Evolutionary conservation across 2,888 invertebrate species (phyloP).

Genomic region (Tipula unca): DNA sequence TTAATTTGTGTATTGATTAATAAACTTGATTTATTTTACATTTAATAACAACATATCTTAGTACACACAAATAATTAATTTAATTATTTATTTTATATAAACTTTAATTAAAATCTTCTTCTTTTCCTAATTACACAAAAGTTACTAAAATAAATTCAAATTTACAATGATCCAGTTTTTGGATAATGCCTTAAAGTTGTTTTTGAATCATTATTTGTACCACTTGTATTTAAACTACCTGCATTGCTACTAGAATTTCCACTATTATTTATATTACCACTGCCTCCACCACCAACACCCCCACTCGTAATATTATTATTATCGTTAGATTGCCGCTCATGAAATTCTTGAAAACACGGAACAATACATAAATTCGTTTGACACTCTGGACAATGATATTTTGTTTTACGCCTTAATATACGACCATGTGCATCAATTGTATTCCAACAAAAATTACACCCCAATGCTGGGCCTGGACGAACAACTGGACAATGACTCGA

Average conservation of each 20-base stretch:
- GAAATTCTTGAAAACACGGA: conserved; percentile 80
- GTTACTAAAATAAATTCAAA: background rate
- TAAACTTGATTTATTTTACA: background rate
- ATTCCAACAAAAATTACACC: conserved; percentile 88
- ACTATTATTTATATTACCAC: background rate
- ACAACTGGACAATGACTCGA: conserved; percentile 79
- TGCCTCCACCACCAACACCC: background rate
- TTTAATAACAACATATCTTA: conserved; percentile 2
- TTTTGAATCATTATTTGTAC: conserved; percentile 25
- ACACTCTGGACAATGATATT: conserved; percentile 85
- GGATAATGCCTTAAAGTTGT: conserved; percentile 33
- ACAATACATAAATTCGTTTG: conserved; percentile 83
- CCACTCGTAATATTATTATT: background rate
- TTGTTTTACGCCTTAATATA: conserved; percentile 75
- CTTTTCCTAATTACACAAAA: background rate
- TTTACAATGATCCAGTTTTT: conserved; percentile 42
- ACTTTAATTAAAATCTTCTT: background rate
- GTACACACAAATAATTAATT: conserved; percentile 18
- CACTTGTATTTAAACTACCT: conserved; percentile 17
- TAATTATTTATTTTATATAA: conserved; percentile 3
- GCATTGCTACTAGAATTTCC: background rate
- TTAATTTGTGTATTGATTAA: background rate
- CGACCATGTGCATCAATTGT: conserved; percentile 75
- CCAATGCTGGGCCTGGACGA: conserved; percentile 72
- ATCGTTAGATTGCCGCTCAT: conserved; percentile 51